Evolutionary conservation across 2,888 invertebrate species (phyloP), one percentile per base, ranked within the genome.

Genomic region (Cecidostiba fungosa): DNA sequence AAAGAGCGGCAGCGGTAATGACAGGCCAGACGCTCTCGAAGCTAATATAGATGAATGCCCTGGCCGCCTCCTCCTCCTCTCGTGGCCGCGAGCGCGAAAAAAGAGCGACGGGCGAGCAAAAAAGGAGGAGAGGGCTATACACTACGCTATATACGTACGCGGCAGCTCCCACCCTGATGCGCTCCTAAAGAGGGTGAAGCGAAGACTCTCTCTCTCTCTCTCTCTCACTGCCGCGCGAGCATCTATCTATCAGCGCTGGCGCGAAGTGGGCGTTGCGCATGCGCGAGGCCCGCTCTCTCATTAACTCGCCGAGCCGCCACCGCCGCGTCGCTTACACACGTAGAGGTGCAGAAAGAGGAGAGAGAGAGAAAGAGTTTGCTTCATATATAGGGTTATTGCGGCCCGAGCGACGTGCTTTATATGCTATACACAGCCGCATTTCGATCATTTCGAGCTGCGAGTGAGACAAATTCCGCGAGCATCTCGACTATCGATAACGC

Each of bases 221-320:
- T 92, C 92, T 93, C 92, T 92, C 92, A 19, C 26, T n/a, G 36
- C 69, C 92, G 92, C 91, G 92, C 92, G 92, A 91, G 92, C 92
- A 92, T 92, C 93, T 93, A 93, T 93, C 93, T 93, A 93, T 93
- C 93, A 93, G 93, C 93, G 93, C 92, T 92, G 93, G 91, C 92
- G 93, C 91, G 93, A 93, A 93, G 92, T 94, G 92, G 93, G 93
- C 93, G 93, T 93, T 88, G 92, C 91, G 92, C 93, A 92, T 92
- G 92, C 92, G 86, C 86, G 92, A 91, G 91, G 91, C 91, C 92
- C 91, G 93, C 92, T 93, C 93, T 93, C 93, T 93, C 92, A 93
- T 93, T 93, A 93, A 92, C 92, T 92, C 94, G 94, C 86, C 77
- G 92, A 94, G 88, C 94, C 95, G 87, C 93, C 95, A 89, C 94